These are phyloP conservation scores for Lamprotornis superbus DNA, from an alignment of 2,113 vertebrate species.

Conservation along the genomic window DNA sequence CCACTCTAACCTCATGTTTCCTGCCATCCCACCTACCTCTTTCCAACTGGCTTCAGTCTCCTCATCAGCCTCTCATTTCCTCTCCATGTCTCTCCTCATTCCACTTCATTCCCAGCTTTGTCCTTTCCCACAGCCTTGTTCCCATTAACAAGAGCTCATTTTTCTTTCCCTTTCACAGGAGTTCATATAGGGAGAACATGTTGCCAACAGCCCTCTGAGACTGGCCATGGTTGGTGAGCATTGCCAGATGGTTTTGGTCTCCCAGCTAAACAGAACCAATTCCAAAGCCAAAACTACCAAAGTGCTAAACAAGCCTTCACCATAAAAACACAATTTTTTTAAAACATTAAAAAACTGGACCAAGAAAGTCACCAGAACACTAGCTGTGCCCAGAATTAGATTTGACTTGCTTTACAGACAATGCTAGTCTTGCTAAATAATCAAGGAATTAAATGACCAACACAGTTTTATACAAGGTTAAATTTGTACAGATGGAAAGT, in stretches of 20 bases:
- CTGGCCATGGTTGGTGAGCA: neutral
- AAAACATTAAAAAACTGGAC: neutral
- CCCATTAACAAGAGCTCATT: neutral
- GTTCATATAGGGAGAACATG: neutral
- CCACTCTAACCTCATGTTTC: neutral
- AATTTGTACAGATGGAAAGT: neutral
- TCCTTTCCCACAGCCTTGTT: neutral
- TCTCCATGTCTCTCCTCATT: accelerated
- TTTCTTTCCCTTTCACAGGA: neutral
- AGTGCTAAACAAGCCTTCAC: neutral
- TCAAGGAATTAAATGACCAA: neutral
- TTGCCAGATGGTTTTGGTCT: neutral
- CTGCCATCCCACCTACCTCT: neutral
- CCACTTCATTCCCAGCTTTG: neutral
- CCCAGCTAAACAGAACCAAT: neutral
- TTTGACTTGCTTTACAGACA: neutral
- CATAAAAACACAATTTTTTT: neutral
- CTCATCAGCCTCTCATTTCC: neutral
- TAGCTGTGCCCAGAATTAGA: neutral
- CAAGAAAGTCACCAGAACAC: neutral
- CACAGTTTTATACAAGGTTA: neutral
- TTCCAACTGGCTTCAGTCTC: neutral
- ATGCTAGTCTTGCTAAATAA: neutral
- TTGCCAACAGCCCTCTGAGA: neutral
- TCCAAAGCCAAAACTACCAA: neutral